Conservation (phyloP, 2,113 vertebrate species). For the Atractosteus spatula region DNA sequence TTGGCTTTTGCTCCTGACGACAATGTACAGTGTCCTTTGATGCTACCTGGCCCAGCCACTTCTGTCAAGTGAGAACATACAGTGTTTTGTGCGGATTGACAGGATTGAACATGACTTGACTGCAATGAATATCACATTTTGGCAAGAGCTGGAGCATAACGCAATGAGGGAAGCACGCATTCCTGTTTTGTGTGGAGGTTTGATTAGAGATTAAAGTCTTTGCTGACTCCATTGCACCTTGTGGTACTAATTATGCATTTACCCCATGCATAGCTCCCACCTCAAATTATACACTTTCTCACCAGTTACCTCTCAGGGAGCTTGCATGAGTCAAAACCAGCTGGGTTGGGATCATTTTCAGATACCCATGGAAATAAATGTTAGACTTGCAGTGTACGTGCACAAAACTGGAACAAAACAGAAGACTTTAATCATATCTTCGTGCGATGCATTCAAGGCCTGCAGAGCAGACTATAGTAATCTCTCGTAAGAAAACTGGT, state of each 20-base stretch:
- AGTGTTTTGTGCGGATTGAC: background rate
- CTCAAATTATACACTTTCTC: conserved; percentile 3
- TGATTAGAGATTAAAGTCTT: conserved; percentile 1
- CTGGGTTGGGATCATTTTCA: background rate
- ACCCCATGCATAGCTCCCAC: conserved; percentile 4
- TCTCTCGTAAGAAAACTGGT: too few relatives aligned
- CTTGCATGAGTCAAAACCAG: background rate
- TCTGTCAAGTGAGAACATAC: background rate
- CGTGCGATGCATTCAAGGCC: too few relatives aligned
- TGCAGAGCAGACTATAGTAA: too few relatives aligned
- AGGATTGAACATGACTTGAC: background rate
- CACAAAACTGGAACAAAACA: too few relatives aligned
- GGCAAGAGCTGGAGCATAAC: background rate
- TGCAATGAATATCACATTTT: background rate
- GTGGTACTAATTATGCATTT: background rate
- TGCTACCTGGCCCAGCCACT: background rate
- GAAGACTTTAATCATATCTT: background rate
- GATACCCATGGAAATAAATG: background rate
- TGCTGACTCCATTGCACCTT: background rate
- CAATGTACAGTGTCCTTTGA: background rate
- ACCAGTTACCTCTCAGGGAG: conserved; percentile 4
- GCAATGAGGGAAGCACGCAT: background rate
- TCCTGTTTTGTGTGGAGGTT: background rate
- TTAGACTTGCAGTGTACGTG: background rate
- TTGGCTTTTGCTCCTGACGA: background rate